Evolutionary conservation across 2,797 vertebrate species (phyloP), one percentile per base, ranked within the genome.

Genomic region (Podarcis siculus): DNA sequence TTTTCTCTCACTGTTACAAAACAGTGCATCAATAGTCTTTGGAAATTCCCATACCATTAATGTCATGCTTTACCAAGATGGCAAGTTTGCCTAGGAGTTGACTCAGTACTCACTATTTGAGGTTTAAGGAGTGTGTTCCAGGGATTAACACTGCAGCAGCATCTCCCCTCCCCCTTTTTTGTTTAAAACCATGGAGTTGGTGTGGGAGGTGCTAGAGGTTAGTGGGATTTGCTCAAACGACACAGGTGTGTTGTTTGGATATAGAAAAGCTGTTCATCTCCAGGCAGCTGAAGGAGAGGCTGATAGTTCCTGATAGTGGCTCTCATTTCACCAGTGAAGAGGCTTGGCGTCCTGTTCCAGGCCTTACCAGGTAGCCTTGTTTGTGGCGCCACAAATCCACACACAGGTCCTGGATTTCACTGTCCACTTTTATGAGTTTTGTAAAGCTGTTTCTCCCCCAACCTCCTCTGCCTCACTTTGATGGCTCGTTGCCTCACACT

Each of bases 31-130:
- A 32, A 27, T 86, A 17, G 19, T 42, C 76, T 79, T 73, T 27
- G 35, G 49, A 67, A 35, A 76, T 25, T 49, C 25, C 45, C 32
- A 27, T 55, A 72, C 69, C 8, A 13, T 85, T 61, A 81, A 81
- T 35, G 35, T 27, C 71, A 76, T 76, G 12, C 42, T 78, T 67
- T 69, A 25, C 25, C 81, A 87, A 89, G 91, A 84, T 61, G 79
- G 72, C 35, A 76, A 30, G 67, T 73, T 86, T 85, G 0, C 0
- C 1, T 8, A 73, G 85, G 77, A 84, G 82, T 81, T 79, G 87
- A 82, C 10, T 42, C 49, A 32, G 75, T 30, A 27, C 27, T 83
- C 19, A 9, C 5, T 61, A 13, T 45, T 37, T 69, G 55, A 49
- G 66, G n/a, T 58, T 42, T 35, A 12, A 13, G 86, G 32, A 45